A percentile compares a stretch with the other conserved stretches of the same genome.
Evolutionary conservation across 2,113 vertebrate genomes (phyloP).

Genomic region (Callithrix jacchus): DNA sequence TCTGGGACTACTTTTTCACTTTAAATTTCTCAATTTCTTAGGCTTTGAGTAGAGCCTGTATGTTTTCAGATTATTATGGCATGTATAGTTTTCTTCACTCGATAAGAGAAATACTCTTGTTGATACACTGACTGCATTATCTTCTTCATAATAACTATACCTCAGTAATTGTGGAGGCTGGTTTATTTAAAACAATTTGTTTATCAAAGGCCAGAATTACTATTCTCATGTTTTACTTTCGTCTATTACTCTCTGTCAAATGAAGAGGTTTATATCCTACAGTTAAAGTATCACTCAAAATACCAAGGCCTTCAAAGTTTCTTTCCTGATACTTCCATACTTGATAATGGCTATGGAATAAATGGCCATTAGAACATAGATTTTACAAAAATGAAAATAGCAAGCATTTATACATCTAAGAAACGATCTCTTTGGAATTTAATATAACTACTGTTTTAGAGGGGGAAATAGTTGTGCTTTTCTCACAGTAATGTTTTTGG

Average conservation of each 20-base stretch:
- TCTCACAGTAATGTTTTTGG: background rate
- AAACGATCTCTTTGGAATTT: background rate
- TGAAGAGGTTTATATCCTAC: background rate
- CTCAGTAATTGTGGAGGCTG: background rate
- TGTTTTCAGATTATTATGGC: background rate
- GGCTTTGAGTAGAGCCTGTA: background rate
- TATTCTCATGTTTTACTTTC: background rate
- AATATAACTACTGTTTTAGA: slow-evolving; percentile 6
- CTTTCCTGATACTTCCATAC: background rate
- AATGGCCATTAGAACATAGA: background rate
- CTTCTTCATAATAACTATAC: background rate
- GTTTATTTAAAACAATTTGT: background rate
- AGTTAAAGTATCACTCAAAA: background rate
- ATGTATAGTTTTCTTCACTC: background rate
- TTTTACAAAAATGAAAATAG: slow-evolving; percentile 23
- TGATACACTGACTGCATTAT: background rate
- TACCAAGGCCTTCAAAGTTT: background rate
- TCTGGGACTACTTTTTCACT: background rate
- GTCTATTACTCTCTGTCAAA: background rate
- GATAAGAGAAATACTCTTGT: background rate
- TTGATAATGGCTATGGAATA: background rate
- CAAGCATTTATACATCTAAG: background rate
- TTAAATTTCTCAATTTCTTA: background rate
- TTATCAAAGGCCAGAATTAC: background rate
- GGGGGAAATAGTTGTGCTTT: background rate